Evolutionary conservation across 2,797 vertebrate genomes (phyloP), one percentile per base, ranked within the genome.

Genomic region (Gambelia wislizenii): DNA sequence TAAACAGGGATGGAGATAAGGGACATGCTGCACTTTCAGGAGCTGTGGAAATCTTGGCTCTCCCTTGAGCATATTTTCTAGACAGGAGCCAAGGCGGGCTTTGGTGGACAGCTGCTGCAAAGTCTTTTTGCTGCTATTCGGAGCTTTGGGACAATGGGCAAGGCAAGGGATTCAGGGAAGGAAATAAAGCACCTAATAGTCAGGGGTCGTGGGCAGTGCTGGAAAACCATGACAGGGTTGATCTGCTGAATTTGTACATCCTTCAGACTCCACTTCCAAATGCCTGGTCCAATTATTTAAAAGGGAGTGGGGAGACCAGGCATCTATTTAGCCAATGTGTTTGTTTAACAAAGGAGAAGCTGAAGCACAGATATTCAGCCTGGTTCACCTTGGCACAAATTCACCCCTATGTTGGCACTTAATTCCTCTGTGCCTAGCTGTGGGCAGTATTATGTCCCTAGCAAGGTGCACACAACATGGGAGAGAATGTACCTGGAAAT

Each of bases 1-100:
- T 81, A 91, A 91, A 52, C 30, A 67, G 33, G 86, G 69, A 84
- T 88, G 56, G 76, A 91, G 89, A 91, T 91, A 91, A 91, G 76
- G 78, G 77, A 54, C 56, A 2, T 64, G 47, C 36, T 2, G 70
- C 78, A 83, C 91, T 90, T 75, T 89, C 85, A 77, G 87, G 86
- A 78, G 84, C 87, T 77, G 27, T 87, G 49, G 79, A 86, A 81
- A 83, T 74, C 89, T 47, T 91, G 81, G 83, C 72, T 91, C 89
- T 36, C 76, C 83, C 54, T 10, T 6, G 44, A 87, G 87, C 69
- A 44, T 61, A 44, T 14, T 70, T 83, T 79, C 87, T 47, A 83
- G 86, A n/a, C 86, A 81, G 75, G 39, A 89, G 81, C 56, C 81
- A 84, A 81, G 13, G 33, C 27, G 56, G 69, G 70, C 47, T 85